Evolutionary conservation across 1,140 invertebrate genomes (phyloP).

Genomic region (Linepithema humile): DNA sequence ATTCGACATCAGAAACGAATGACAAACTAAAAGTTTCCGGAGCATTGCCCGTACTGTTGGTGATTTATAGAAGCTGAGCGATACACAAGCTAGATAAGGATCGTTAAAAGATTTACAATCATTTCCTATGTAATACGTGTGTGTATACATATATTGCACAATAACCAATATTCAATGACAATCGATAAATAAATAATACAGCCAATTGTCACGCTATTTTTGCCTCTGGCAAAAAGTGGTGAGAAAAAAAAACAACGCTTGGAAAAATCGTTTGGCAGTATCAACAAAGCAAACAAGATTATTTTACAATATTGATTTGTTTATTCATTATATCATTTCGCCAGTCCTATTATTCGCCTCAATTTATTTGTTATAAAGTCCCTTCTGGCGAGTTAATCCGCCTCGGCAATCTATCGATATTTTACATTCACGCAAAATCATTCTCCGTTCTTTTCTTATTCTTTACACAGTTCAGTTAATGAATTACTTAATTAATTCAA

Average conservation of each 20-base stretch:
- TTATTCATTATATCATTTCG: constrained; percentile 24
- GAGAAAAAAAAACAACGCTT: constrained; percentile 12
- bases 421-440: constrained; percentile 25
- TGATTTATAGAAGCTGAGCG: constrained; percentile 1
- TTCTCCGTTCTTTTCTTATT: not conserved
- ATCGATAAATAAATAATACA: constrained; percentile 39
- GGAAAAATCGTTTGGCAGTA: constrained; percentile 14
- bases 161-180: not conserved
- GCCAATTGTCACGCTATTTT: constrained; percentile 6
- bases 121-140: constrained; percentile 9
- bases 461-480: not conserved
- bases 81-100: not conserved
- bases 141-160: constrained; percentile 21
- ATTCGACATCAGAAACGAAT: not conserved
- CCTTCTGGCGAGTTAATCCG: constrained; percentile 7
- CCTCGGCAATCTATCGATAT: not conserved
- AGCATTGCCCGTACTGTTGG: not conserved
- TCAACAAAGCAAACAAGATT: constrained; percentile 28
- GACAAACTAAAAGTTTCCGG: constrained; percentile 2
- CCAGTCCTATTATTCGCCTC: not conserved
- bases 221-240: not conserved
- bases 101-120: constrained; percentile 1
- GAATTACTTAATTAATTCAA: constrained; percentile 30
- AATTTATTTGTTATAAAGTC: constrained; percentile 37
- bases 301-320: constrained; percentile 48